Conservation (phyloP, 2,113 vertebrate genomes). For the Dasyornis broadbenti region DNA sequence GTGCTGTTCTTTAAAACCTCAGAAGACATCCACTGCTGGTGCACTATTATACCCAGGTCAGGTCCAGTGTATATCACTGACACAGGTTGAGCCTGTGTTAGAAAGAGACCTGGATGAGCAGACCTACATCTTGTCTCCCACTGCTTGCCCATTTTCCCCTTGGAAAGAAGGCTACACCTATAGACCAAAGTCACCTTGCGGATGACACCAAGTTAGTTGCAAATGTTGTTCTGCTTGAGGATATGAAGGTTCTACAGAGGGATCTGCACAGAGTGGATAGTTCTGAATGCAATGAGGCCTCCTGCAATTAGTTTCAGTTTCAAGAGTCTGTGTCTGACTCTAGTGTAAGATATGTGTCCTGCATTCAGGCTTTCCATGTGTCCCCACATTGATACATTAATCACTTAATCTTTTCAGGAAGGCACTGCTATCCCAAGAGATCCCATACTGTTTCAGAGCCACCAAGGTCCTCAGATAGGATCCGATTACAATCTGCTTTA, state of each 20-base stretch:
- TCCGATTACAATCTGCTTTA: not conserved
- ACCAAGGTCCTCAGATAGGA: not conserved
- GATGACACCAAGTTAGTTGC: accelerated
- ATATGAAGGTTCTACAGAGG: not conserved
- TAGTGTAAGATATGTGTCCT: not conserved
- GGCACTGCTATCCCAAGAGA: not conserved
- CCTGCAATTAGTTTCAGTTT: not conserved
- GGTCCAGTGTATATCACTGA: not conserved
- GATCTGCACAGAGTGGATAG: not conserved
- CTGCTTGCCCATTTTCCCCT: not conserved
- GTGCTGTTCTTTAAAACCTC: not conserved
- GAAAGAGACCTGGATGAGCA: not conserved
- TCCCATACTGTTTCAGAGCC: not conserved
- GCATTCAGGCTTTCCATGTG: not conserved
- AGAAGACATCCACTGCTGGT: not conserved
- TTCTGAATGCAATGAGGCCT: not conserved
- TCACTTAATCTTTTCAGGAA: not conserved
- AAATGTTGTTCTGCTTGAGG: not conserved
- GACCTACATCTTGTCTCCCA: not conserved
- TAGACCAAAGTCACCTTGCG: not conserved
- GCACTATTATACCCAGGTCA: not conserved
- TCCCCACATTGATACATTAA: not conserved
- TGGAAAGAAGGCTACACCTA: not conserved
- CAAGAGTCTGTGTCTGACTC: not conserved
- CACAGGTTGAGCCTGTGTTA: not conserved